Conservation (phyloP, 2,888 invertebrate species). For the Volucella zonaria region DNA sequence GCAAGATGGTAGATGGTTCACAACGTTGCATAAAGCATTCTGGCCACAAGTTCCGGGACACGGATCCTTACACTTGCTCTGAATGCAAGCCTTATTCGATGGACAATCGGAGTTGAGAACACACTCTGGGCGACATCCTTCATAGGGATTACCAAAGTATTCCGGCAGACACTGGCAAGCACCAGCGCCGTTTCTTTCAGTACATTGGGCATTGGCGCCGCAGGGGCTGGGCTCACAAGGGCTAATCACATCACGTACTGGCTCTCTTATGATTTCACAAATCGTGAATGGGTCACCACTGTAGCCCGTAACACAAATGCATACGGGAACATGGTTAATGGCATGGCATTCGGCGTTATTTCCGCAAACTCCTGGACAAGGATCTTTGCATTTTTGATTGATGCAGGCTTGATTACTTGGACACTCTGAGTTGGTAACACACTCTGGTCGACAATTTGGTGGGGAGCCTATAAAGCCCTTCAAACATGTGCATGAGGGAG, state of each 20-base stretch:
- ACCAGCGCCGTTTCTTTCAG: constrained; percentile 85
- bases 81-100: constrained; percentile 87
- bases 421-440: constrained; percentile 91
- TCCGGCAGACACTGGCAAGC: constrained; percentile 88
- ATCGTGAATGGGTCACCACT: constrained; percentile 85
- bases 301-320: constrained; percentile 84
- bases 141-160: constrained; percentile 90
- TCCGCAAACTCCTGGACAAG: constrained; percentile 88
- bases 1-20: constrained; percentile 88
- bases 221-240: constrained; percentile 90
- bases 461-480: constrained; percentile 89
- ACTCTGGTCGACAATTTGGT: constrained; percentile 90
- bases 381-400: constrained; percentile 88
- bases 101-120: constrained; percentile 89
- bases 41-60: constrained; percentile 90
- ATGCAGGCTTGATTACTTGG: constrained; percentile 88
- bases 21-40: constrained; percentile 89
- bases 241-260: constrained; percentile 80
- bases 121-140: constrained; percentile 90
- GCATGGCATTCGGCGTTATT: constrained; percentile 84
- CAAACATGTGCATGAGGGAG: constrained; percentile 88
- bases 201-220: constrained; percentile 89
- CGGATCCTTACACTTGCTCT: constrained; percentile 89
- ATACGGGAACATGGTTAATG: constrained; percentile 86
- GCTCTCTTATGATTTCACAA: constrained; percentile 76